Percentiles rank a stretch among this genome's conserved stretches.
These are phyloP conservation scores for Pristionchus entomophagus DNA, from an alignment of 2,888 invertebrate species.

Conservation along the genomic window DNA sequence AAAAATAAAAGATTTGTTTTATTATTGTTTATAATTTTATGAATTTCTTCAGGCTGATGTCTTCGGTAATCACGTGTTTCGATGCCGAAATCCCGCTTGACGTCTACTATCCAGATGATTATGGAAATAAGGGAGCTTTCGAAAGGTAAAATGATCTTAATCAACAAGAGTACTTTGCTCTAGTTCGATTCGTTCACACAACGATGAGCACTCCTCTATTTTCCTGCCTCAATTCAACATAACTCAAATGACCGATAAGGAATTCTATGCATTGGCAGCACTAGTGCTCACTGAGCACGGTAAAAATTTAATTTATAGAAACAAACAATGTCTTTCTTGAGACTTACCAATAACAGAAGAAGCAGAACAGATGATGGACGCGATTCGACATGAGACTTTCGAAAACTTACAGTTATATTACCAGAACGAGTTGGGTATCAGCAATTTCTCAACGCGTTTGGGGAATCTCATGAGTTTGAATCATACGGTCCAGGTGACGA, in stretches of 20 bases:
- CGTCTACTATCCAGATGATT: not conserved
- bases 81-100: not conserved
- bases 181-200: not conserved
- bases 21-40: not conserved
- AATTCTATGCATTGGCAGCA: not conserved
- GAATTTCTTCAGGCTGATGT: not conserved
- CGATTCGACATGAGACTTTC: not conserved
- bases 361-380: not conserved
- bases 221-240: not conserved
- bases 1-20: not conserved
- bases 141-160: not conserved
- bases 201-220: not conserved
- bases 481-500: not conserved
- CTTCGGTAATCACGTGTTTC: not conserved
- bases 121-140: not conserved
- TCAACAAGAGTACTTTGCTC: not conserved
- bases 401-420: not conserved
- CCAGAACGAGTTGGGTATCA: not conserved
- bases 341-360: not conserved
- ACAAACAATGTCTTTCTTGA: not conserved
- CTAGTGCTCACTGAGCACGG: not conserved
- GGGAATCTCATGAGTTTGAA: slow-evolving; percentile 6
- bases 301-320: not conserved
- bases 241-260: not conserved
- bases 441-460: not conserved